Base-by-base conservation (phyloP, 2,888 invertebrate species). In the Ochlodes sylvanus region DNA sequence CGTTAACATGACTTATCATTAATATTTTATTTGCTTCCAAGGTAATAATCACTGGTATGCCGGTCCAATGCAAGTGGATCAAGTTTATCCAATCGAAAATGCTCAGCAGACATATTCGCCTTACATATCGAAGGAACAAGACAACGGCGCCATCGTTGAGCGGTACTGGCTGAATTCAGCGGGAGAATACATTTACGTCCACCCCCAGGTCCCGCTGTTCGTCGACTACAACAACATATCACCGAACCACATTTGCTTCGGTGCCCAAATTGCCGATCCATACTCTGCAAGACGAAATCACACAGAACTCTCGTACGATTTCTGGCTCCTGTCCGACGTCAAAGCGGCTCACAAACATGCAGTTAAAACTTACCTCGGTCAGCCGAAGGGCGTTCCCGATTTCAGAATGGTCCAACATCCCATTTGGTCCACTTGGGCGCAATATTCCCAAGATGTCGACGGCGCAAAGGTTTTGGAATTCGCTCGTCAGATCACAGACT, bases 361-460 rank as follows among this genome's bases (percentile, higher is more conserved):
- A 0, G 88, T 96, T 0, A 84, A 89, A 0, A 94, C 93, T 57
- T 94, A 95, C 76, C 86, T 97, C 60, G 94, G 94, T 0, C 95
- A 95, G 76, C 96, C 97, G 0, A 86, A 86, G 7, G 94, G 87
- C 47, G 81, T 94, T 42, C 97, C 97, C 0, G 95, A 96, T 75
- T 90, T 87, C 62, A 85, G 94, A 15, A 96, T 98, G 95, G 94
- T 98, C 1, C 86, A 93, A 63, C 92, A 97, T 78, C 98, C 98
- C 0, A 96, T 98, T 69, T 98, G 98, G 98, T 97, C 98, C 0
- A 98, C 98, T 0, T 97, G 97, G 97, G 97, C 97, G 0, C 94
- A 95, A 76, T 97, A 95, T 80, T 93, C 94, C n/a, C 84, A 87
- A 55, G 81, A 92, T 14, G 95, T 98, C 0, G 94, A 95, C 71